Percentiles rank a stretch among this genome's conserved stretches.
Evolutionary conservation across 30 jellyfish, hydroid and myxozoan species (phyloP).

Genomic region (Morbakka virulenta): DNA sequence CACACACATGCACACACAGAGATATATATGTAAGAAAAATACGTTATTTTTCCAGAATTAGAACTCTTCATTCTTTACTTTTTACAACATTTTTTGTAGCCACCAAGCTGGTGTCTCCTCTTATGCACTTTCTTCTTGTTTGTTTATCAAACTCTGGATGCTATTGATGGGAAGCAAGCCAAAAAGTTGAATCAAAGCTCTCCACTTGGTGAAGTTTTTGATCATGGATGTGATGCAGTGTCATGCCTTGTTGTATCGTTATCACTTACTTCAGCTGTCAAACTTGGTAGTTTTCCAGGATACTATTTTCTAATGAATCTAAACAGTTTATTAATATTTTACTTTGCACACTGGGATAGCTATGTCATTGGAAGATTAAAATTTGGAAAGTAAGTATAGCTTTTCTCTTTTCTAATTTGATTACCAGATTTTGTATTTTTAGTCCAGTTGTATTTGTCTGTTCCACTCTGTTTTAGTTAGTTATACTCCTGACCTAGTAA

Average conservation of each 20-base stretch:
- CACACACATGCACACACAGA: too few species aligned
- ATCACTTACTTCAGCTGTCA: conserved; percentile 64
- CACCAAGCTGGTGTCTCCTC: conserved; percentile 4
- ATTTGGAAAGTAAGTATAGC: conserved; percentile 61
- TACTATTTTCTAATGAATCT: conserved; percentile 50
- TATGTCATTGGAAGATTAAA: conserved; percentile 67
- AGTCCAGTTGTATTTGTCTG: background rate
- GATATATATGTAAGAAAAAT: too few species aligned
- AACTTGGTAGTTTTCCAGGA: conserved; percentile 68
- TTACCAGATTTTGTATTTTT: background rate
- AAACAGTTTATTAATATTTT: conserved; percentile 56
- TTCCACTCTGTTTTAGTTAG: too few species aligned
- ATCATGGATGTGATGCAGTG: conserved; percentile 97
- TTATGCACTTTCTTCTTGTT: conserved; percentile 66
- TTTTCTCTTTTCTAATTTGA: background rate
- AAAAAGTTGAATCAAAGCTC: conserved; percentile 79
- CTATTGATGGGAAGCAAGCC: conserved; percentile 98
- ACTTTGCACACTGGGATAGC: conserved; percentile 90
- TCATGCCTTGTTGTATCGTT: conserved; percentile 58
- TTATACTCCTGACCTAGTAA: too few species aligned
- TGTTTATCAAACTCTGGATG: conserved; percentile 92
- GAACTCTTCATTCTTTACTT: background rate
- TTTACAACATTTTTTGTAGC: background rate
- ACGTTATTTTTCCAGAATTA: too few species aligned
- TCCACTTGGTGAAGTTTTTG: conserved; percentile 97